A percentile compares a stretch with the other conserved stretches of the same genome.
These are phyloP conservation scores for Sciurus carolinensis DNA, from an alignment of 2,797 vertebrate genomes.

Conservation along the genomic window DNA sequence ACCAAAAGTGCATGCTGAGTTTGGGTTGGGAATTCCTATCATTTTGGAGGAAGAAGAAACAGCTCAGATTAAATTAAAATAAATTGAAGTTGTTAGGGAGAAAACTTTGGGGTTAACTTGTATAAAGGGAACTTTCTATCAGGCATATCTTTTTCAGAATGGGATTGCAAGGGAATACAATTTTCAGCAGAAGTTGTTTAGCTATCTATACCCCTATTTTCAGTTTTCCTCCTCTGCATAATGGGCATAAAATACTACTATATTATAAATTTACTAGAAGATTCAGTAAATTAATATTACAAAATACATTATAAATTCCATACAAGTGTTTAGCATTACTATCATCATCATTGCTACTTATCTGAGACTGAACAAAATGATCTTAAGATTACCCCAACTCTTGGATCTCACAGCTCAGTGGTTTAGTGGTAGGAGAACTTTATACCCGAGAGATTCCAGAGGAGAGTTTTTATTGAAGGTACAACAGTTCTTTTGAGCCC, in stretches of 20 bases:
- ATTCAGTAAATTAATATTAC: conserved; percentile 5
- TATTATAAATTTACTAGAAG: neutral
- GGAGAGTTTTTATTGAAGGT: neutral
- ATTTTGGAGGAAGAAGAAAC: conserved; percentile 46
- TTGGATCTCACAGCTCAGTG: neutral
- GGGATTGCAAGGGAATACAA: neutral
- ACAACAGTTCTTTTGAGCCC: neutral
- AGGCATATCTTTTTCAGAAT: neutral
- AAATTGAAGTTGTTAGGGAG: neutral
- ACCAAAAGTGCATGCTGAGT: neutral
- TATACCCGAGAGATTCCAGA: neutral
- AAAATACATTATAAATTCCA: neutral
- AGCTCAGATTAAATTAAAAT: conserved; percentile 41
- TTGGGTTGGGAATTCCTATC: conserved; percentile 17
- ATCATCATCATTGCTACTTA: neutral
- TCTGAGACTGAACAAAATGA: neutral
- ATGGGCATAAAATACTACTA: neutral
- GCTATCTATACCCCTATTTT: neutral
- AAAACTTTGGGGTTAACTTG: neutral
- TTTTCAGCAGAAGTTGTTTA: neutral
- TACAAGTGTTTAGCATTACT: neutral
- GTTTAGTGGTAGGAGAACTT: conserved; percentile 13
- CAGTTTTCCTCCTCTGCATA: conserved; percentile 18
- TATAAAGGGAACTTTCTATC: neutral
- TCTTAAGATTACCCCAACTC: neutral